A percentile compares a stretch with the other conserved stretches of the same genome.
phyloP scores from a whole-genome alignment of 2,797 vertebrate genomes.

The Amblyopsis hoosieri region DNA sequence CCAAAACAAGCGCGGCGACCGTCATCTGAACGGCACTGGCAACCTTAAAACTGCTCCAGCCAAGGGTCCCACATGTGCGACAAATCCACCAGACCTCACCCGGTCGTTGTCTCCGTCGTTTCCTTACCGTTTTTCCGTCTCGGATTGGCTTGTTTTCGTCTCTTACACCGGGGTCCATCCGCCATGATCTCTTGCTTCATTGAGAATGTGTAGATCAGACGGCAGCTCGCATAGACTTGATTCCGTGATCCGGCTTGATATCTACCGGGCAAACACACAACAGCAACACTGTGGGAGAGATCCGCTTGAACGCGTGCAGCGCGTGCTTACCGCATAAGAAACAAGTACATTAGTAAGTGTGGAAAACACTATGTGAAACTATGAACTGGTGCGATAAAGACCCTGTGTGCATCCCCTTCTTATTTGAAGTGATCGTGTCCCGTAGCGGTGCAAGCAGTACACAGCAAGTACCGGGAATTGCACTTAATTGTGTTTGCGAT shows the following conservation, averaged over 20 bases:
- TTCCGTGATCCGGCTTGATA: constrained; percentile 85
- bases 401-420: constrained; percentile 46
- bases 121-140: constrained; percentile 98
- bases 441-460: constrained; percentile 21
- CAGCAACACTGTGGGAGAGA: constrained; percentile 70
- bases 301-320: constrained; percentile 28
- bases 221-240: constrained; percentile 95
- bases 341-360: constrained; percentile 57
- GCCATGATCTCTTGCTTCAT: constrained; percentile 97
- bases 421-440: constrained; percentile 46
- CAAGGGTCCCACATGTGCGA: too few species aligned
- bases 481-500: constrained; percentile 23
- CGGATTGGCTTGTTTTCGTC: constrained; percentile 99
- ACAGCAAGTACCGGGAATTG: constrained; percentile 26
- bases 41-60: constrained; percentile 35
- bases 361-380: constrained; percentile 33
- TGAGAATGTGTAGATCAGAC: constrained; percentile 96
- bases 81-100: not conserved
- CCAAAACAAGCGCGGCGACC: constrained; percentile 39
- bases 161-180: constrained; percentile 92
- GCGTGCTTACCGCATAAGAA: constrained; percentile 3
- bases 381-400: constrained; percentile 25
- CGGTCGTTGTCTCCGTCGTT: constrained; percentile 37
- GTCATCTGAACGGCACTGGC: constrained; percentile 50
- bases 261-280: constrained; percentile 87